Conservation (phyloP, 2,797 vertebrate genomes). For the Rhinophrynus dorsalis region DNA sequence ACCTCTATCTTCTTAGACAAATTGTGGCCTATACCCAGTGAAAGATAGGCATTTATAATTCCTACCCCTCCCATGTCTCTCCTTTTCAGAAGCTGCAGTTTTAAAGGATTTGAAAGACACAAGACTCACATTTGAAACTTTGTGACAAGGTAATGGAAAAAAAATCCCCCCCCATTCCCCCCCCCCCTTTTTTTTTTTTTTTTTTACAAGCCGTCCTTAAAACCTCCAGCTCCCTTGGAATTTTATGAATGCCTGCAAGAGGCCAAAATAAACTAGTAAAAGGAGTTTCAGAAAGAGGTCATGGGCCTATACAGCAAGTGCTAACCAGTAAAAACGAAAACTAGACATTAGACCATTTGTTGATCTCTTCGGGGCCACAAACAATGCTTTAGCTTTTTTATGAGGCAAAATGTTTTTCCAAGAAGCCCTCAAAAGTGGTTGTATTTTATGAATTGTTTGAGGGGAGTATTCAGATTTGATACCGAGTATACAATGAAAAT, state of each 20-base stretch:
- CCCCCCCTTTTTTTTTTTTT: constrained; percentile 65
- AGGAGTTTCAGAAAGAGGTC: constrained; percentile 75
- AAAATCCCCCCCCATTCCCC: constrained; percentile 62
- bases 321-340: constrained; percentile 64
- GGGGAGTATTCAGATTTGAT: constrained; percentile 13
- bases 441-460: constrained; percentile 47
- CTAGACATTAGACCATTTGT: constrained; percentile 29
- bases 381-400: constrained; percentile 4
- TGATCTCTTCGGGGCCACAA: constrained; percentile 12
- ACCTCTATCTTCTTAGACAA: constrained; percentile 56
- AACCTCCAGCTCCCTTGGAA: constrained; percentile 74
- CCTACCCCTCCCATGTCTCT: constrained; percentile 37
- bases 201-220: constrained; percentile 75
- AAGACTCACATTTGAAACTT: constrained; percentile 54
- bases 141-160: constrained; percentile 64
- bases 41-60: constrained; percentile 48
- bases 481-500: constrained; percentile 13
- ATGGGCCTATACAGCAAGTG: constrained; percentile 70
- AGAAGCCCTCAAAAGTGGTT: constrained; percentile 47
- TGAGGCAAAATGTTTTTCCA: constrained; percentile 47
- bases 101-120: constrained; percentile 53
- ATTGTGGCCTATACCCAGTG: constrained; percentile 45
- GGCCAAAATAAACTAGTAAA: constrained; percentile 82
- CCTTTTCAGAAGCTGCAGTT: constrained; percentile 58
- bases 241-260: constrained; percentile 76